Conservation (phyloP, 92 coral and sea anemone genomes). For the Palythoa heliodiscus region DNA sequence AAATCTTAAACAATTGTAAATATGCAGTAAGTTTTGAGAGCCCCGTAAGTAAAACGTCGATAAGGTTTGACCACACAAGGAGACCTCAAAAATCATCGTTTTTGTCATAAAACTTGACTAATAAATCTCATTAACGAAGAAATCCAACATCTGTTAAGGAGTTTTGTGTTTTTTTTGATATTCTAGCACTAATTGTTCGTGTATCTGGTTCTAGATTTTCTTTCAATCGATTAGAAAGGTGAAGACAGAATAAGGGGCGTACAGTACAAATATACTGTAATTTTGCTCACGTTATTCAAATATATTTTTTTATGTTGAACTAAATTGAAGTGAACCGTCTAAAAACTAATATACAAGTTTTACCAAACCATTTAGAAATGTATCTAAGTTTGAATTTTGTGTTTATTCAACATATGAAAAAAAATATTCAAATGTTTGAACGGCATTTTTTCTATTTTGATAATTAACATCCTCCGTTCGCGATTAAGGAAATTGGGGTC, state of each 20-base stretch:
- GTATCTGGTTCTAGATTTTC: constrained; percentile 14
- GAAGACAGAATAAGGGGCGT: background rate
- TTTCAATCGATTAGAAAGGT: background rate
- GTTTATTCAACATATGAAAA: background rate
- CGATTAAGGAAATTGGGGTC: constrained; percentile 19
- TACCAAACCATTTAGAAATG: background rate
- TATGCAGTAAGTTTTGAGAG: no score
- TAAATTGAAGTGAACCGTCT: background rate
- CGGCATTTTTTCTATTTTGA: constrained; percentile 1
- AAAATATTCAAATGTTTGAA: constrained; percentile 12
- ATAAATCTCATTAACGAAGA: background rate
- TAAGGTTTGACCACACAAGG: background rate
- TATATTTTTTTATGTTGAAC: background rate
- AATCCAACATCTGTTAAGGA: background rate
- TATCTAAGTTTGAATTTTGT: background rate
- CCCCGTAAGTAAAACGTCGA: background rate
- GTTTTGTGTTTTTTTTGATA: background rate
- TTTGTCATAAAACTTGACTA: background rate
- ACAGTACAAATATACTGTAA: background rate
- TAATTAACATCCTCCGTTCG: background rate
- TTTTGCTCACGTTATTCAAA: background rate
- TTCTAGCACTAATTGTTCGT: background rate
- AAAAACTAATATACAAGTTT: background rate
- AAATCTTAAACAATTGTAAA: no score
- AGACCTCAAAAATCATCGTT: no score